Evolutionary conservation across 2,113 vertebrate species (phyloP).

Genomic region (Stomatorhinus ivindoensis): DNA sequence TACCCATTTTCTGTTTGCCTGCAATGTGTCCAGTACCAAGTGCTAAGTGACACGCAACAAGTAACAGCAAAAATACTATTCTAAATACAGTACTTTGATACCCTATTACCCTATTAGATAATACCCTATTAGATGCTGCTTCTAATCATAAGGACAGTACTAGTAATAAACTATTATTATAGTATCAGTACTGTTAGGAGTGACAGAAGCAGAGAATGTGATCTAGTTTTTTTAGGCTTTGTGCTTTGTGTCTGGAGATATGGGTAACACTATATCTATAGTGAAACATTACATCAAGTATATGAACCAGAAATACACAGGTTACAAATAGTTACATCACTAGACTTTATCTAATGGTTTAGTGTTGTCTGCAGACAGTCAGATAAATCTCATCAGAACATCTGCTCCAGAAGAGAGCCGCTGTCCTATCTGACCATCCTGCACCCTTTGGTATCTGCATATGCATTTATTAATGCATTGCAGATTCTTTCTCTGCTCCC

Average conservation of each 20-base stretch:
- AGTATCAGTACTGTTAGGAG: neutral
- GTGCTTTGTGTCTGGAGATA: neutral
- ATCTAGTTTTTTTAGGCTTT: neutral
- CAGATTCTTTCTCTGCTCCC: neutral
- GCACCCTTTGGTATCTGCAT: neutral
- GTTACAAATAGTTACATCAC: neutral
- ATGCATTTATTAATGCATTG: neutral
- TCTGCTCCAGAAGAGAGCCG: neutral
- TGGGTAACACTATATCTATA: neutral
- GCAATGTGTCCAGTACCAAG: neutral
- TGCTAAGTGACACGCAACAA: neutral
- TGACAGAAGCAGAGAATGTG: neutral
- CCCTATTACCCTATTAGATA: too few species aligned
- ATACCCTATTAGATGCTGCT: neutral
- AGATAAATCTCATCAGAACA: neutral
- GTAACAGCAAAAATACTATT: neutral
- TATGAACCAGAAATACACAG: neutral
- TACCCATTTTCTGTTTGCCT: neutral
- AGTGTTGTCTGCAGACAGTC: neutral
- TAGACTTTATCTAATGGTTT: neutral
- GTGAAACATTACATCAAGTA: neutral
- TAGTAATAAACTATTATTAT: neutral
- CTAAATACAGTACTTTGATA: neutral
- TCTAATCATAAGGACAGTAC: neutral
- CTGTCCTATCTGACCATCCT: neutral